phyloP scores from a whole-genome alignment of 1,140 invertebrate species.

The Phenacoccus solenopsis region DNA sequence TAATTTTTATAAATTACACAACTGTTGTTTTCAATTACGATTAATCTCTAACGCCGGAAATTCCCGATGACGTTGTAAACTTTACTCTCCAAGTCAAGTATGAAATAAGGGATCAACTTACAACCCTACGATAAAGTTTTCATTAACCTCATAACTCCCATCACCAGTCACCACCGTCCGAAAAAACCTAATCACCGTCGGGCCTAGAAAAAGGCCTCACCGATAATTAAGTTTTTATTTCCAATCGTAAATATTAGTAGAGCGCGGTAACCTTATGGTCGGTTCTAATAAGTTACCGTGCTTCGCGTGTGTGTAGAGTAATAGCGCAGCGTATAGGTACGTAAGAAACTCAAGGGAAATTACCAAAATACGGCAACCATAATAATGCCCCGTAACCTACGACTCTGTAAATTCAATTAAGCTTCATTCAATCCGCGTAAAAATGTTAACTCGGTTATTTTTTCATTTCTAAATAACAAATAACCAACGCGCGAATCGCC shows the following conservation, averaged over 20 bases:
- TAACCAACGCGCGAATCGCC: not conserved
- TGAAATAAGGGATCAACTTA: too few relatives aligned
- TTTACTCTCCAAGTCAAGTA: too few relatives aligned
- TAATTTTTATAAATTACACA: too few relatives aligned
- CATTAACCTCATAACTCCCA: too few relatives aligned
- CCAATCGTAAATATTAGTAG: not conserved
- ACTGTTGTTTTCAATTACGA: too few relatives aligned
- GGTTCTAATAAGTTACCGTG: not conserved
- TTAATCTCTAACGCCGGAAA: too few relatives aligned
- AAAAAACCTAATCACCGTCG: too few relatives aligned
- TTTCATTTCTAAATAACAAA: constrained; percentile 14
- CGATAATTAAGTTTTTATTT: not conserved
- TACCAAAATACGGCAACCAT: constrained; percentile 12
- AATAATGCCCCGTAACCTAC: not conserved
- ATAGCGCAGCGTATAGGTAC: not conserved
- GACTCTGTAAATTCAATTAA: constrained; percentile 14
- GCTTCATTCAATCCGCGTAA: constrained; percentile 10
- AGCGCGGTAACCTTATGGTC: not conserved
- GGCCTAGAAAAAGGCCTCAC: not conserved
- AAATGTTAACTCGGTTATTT: constrained; percentile 16
- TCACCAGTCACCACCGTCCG: too few relatives aligned
- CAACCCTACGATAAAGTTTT: too few relatives aligned
- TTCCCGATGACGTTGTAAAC: too few relatives aligned
- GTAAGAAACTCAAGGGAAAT: constrained; percentile 13
- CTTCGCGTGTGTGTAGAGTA: not conserved